phyloP scores from a whole-genome alignment of 2,797 vertebrate genomes.

The Muscicapa comitata region DNA sequence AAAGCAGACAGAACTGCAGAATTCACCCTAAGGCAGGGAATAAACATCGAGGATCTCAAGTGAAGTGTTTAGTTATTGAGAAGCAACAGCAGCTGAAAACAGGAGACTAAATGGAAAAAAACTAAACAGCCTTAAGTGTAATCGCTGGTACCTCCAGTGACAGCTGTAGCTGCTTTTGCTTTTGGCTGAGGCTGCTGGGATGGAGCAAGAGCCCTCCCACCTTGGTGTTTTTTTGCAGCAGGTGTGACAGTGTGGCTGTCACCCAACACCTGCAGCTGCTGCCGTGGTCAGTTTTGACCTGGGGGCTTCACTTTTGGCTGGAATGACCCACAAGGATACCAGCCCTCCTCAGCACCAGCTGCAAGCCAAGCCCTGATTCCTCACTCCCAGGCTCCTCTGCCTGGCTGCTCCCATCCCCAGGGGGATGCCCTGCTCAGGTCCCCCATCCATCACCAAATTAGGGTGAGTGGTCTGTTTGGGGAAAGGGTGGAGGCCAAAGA shows the following conservation, averaged over 20 bases:
- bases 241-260: background rate
- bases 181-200: background rate
- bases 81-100: background rate
- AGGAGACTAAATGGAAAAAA: background rate
- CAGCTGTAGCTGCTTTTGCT: background rate
- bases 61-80: conserved; percentile 19
- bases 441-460: accelerated
- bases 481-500: background rate
- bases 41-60: conserved; percentile 6
- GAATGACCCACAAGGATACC: background rate
- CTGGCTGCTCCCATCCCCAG: background rate
- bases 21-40: conserved; percentile 23
- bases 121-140: background rate
- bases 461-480: accelerated
- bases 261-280: background rate
- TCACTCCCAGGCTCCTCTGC: background rate
- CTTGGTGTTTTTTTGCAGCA: background rate
- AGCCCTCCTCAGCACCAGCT: background rate
- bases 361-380: background rate
- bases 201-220: background rate
- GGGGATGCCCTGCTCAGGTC: background rate
- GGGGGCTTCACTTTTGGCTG: background rate
- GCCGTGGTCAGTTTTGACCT: background rate
- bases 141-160: background rate
- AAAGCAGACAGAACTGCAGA: background rate